These are phyloP conservation scores for Laticauda colubrina DNA, from an alignment of 2,113 vertebrate species.

Conservation along the genomic window DNA sequence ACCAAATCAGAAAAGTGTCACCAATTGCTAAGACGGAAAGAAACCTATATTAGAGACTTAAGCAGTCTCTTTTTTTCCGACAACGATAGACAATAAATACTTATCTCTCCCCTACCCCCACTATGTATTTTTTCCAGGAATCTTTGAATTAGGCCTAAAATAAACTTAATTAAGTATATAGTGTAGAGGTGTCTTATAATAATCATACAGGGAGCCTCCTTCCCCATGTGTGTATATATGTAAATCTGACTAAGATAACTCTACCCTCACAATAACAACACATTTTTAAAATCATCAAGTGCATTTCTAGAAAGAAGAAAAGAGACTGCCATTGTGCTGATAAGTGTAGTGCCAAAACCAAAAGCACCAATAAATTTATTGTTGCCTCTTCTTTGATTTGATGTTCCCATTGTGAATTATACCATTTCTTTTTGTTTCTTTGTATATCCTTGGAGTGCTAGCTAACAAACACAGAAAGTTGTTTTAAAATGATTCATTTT, in stretches of 20 bases:
- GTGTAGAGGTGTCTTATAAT: not conserved
- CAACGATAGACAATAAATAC: not conserved
- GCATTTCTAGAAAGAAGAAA: constrained; percentile 54
- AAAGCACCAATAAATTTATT: not conserved
- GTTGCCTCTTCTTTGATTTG: not conserved
- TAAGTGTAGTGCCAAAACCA: not conserved
- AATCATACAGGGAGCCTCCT: constrained; percentile 31
- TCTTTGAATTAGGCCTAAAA: not conserved
- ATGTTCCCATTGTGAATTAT: not conserved
- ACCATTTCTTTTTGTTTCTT: not conserved
- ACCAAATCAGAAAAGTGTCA: not conserved
- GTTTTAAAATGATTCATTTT: not conserved
- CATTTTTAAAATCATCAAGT: constrained; percentile 62
- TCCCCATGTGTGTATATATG: not conserved
- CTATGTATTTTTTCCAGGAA: not conserved
- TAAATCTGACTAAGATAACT: constrained; percentile 60
- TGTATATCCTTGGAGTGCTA: not conserved
- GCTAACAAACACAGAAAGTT: not conserved
- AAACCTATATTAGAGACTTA: not conserved
- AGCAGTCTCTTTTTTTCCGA: not conserved
- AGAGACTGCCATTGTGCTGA: not conserved
- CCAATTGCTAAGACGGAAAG: not conserved
- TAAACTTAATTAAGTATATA: not conserved
- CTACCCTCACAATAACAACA: constrained; percentile 49
- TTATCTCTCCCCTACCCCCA: not conserved